Conservation (phyloP, 1,140 invertebrate genomes). For the Phymorhynchus buccinoides region DNA sequence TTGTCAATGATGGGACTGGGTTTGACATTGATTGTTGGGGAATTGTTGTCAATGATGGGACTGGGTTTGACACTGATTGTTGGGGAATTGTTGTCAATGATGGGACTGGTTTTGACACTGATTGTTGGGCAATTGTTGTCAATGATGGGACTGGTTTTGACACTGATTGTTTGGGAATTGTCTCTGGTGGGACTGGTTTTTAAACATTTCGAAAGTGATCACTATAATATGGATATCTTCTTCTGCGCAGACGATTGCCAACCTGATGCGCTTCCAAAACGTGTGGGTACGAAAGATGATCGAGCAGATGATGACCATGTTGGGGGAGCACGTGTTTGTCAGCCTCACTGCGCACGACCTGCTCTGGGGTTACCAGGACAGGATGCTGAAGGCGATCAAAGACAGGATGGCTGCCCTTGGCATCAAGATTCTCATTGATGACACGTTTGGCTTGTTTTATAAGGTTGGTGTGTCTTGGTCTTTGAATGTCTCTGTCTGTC, state of each 20-base stretch:
- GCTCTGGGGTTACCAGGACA: conserved; percentile 64
- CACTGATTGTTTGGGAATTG: too few species aligned
- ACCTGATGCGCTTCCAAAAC: conserved; percentile 48
- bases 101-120: too few species aligned
- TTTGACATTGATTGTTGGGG: too few species aligned
- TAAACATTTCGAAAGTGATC: not conserved
- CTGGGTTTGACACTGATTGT: too few species aligned
- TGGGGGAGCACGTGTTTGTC: conserved; percentile 53
- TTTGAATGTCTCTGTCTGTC: too few species aligned
- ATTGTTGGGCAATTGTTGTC: too few species aligned
- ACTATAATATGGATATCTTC: too few species aligned
- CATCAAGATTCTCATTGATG: conserved; percentile 46
- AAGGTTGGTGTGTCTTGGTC: conserved; percentile 45
- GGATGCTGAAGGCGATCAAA: conserved; percentile 48
- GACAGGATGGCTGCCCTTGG: conserved; percentile 31
- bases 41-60: too few species aligned
- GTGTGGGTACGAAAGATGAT: conserved; percentile 43
- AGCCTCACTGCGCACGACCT: conserved; percentile 51
- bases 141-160: too few species aligned
- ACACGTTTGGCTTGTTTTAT: conserved; percentile 60
- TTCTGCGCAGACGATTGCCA: conserved; percentile 57
- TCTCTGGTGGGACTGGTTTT: too few species aligned
- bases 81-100: too few species aligned
- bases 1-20: too few species aligned
- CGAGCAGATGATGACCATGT: conserved; percentile 30